Base-by-base conservation (phyloP, 2,888 invertebrate genomes). In the Stegana nigrithorax region DNA sequence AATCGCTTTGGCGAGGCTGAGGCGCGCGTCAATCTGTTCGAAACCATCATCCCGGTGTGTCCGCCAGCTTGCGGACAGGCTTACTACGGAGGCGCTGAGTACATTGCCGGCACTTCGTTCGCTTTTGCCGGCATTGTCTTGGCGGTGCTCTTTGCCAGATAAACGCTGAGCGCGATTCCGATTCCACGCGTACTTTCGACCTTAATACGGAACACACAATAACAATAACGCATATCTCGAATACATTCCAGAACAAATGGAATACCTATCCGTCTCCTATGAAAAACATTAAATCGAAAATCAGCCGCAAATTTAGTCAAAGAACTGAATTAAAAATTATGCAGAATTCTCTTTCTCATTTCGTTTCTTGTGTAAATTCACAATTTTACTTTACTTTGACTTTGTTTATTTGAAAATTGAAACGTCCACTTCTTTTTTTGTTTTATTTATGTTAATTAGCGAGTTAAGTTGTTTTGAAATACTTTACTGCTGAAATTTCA, bases 21-120 rank as follows among this genome's bases (percentile, higher is more conserved):
- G 80, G 92, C 92, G 0, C 88, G 88, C 55, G 93, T 96, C 0
- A 92, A 95, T 78, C 86, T 96, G 12, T 93, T 94, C 70, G 96
- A 96, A 89, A 93, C 95, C 59, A 92, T 94, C 80, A 93, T 95
- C 73, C 95, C 96, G 73, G 93, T 96, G 77, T 96, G 96, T 83
- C 96, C 96, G 75, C 96, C 96, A 68, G 96, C 96, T 80, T 96
- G 96, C 86, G 90, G 75, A 71, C 83, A 83, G 65, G 83, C 84
- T 47, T 82, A 81, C 60, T 83, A 76, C 67, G 85, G 84, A 44
- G 84, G 81, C 2, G 86, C 83, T 51, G 79, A 80, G 44, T 75
- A 74, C 42, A 67, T 85, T 58, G 75, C 83, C 19, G 74, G 78
- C 42, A 80, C 82, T 26, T 86, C 89, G 65, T 86, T 89, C 67